Percentiles rank a stretch among this genome's conserved stretches.
Conservation (phyloP, 2,888 invertebrate genomes). For the Plebejus argus region DNA sequence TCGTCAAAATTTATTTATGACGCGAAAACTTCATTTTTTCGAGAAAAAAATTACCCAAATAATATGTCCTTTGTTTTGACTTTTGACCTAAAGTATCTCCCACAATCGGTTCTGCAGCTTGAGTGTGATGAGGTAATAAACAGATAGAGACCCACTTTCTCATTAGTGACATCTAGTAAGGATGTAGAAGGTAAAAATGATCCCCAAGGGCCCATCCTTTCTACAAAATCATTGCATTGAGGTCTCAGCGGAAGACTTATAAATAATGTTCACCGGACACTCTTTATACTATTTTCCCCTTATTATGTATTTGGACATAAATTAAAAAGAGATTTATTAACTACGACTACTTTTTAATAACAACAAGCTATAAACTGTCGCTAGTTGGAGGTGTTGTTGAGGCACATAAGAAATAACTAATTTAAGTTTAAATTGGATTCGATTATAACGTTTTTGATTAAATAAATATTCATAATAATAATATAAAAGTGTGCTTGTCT, state of each 20-base stretch:
- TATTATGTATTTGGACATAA: slow-evolving; percentile 78
- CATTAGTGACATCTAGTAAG: no score
- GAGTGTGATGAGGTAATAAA: no score
- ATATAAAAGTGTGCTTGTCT: no score
- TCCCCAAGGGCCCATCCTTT: background rate
- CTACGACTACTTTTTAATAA: slow-evolving; percentile 27
- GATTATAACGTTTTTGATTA: background rate
- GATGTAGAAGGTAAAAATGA: background rate
- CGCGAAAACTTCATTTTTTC: no score
- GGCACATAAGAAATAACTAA: background rate
- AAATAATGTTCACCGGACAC: slow-evolving; percentile 70
- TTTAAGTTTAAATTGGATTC: background rate
- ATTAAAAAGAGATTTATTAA: slow-evolving; percentile 72
- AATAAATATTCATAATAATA: no score
- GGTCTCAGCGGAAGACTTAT: slow-evolving; percentile 63
- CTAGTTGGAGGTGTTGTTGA: no score
- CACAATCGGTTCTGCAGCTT: background rate
- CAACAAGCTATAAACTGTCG: background rate
- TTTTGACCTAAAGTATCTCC: no score
- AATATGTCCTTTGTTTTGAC: no score
- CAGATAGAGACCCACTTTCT: no score
- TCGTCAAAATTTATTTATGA: no score
- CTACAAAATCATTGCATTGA: background rate
- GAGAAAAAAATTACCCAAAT: no score
- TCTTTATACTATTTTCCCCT: slow-evolving; percentile 73